phyloP scores from a whole-genome alignment of 2,113 vertebrate species.

The Mustela nigripes region DNA sequence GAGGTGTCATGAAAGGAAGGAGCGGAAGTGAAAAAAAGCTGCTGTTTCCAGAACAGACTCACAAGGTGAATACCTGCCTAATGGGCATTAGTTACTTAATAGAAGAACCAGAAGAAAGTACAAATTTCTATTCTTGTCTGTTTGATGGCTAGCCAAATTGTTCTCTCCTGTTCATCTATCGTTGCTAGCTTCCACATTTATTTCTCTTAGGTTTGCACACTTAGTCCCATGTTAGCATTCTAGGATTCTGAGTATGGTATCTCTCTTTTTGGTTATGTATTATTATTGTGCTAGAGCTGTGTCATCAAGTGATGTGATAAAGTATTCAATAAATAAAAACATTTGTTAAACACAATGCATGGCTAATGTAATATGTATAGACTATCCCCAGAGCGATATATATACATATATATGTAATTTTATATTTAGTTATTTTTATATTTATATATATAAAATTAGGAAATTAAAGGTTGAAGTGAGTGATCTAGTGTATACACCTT shows the following conservation, averaged over 20 bases:
- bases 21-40: not conserved
- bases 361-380: not conserved
- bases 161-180: not conserved
- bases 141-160: not conserved
- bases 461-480: conserved; percentile 23
- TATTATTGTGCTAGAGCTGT: conserved; percentile 9
- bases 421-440: no score
- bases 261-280: not conserved
- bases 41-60: not conserved
- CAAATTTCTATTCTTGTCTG: not conserved
- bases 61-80: not conserved
- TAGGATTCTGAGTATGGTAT: not conserved
- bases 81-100: not conserved
- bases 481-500: not conserved
- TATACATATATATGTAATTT: not conserved
- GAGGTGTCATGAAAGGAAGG: not conserved
- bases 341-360: not conserved
- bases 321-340: not conserved
- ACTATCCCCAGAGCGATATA: not conserved
- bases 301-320: not conserved
- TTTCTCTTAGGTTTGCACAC: not conserved
- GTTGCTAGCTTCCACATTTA: not conserved
- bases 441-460: not conserved
- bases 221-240: not conserved
- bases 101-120: not conserved